Conservation (phyloP, 2,113 vertebrate genomes). For the Coryphaenoides rupestris region DNA sequence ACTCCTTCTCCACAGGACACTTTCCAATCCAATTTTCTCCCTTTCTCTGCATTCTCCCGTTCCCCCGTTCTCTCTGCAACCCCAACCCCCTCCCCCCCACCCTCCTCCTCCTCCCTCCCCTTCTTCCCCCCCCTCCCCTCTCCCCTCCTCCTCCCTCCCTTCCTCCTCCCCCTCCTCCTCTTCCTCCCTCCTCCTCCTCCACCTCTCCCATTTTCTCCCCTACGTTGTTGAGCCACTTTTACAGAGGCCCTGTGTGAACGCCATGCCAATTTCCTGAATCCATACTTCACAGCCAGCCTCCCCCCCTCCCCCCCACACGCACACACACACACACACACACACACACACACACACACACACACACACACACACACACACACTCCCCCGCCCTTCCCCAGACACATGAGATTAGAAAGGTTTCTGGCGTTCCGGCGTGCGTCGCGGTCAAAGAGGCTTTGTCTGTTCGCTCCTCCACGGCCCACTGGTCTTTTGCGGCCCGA, state of each 20-base stretch:
- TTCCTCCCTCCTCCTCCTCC: slow-evolving; percentile 8
- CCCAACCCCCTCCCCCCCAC: not conserved
- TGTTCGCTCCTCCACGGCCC: slow-evolving; percentile 23
- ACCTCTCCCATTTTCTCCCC: slow-evolving; percentile 64
- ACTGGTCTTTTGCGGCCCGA: slow-evolving; percentile 15
- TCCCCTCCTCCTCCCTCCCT: slow-evolving; percentile 33
- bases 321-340: no score
- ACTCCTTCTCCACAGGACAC: slow-evolving; percentile 57
- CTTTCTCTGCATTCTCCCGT: slow-evolving; percentile 42
- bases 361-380: no score
- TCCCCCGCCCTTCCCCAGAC: no score
- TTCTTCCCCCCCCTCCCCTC: slow-evolving; percentile 7
- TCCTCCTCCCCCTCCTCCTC: slow-evolving; percentile 26
- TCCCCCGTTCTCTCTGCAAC: slow-evolving; percentile 12
- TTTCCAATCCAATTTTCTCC: slow-evolving; percentile 74
- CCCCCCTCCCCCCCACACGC: slow-evolving; percentile 43
- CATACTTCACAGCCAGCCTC: slow-evolving; percentile 68
- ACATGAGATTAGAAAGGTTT: no score
- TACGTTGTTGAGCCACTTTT: slow-evolving; percentile 69
- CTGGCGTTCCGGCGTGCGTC: slow-evolving; percentile 36
- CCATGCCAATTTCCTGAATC: slow-evolving; percentile 77
- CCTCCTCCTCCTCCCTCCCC: not conserved
- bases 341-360: no score
- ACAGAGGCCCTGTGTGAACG: slow-evolving; percentile 65
- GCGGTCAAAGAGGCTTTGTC: slow-evolving; percentile 30